A percentile compares a stretch with the other conserved stretches of the same genome.
Evolutionary conservation across 2,888 invertebrate genomes (phyloP).

Genomic region (Chirona hameri): DNA sequence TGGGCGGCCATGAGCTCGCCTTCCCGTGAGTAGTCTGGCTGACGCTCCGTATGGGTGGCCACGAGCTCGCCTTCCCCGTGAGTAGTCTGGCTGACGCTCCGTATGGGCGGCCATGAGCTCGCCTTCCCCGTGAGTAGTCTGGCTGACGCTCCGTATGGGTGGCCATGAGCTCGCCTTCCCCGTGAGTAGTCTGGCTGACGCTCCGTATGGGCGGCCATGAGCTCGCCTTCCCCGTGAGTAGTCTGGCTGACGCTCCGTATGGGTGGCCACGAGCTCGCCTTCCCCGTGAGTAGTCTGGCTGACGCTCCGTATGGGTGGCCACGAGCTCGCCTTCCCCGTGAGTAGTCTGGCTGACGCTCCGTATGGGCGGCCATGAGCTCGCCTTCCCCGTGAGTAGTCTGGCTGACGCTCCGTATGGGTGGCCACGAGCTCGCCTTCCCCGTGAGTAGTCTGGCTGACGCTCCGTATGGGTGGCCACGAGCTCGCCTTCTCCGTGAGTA

Average conservation of each 20-base stretch:
- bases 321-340: constrained; percentile 81
- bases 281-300: constrained; percentile 62
- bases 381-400: constrained; percentile 70
- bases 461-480: constrained; percentile 93
- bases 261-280: constrained; percentile 93
- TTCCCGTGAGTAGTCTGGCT: constrained; percentile 68
- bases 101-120: constrained; percentile 93
- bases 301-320: constrained; percentile 94
- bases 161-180: constrained; percentile 84
- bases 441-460: too few species aligned
- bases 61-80: constrained; percentile 81
- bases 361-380: constrained; percentile 93
- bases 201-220: constrained; percentile 96
- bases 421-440: constrained; percentile 84
- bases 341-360: too few species aligned
- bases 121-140: constrained; percentile 70
- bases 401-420: too few species aligned
- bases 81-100: too few species aligned
- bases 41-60: constrained; percentile 94
- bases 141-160: too few species aligned
- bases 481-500: constrained; percentile 72
- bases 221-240: constrained; percentile 72
- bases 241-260: too few species aligned
- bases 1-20: constrained; percentile 94
- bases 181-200: too few species aligned